A percentile compares a stretch with the other conserved stretches of the same genome.
phyloP scores from a whole-genome alignment of 2,113 vertebrate species.

The Octodon degus region DNA sequence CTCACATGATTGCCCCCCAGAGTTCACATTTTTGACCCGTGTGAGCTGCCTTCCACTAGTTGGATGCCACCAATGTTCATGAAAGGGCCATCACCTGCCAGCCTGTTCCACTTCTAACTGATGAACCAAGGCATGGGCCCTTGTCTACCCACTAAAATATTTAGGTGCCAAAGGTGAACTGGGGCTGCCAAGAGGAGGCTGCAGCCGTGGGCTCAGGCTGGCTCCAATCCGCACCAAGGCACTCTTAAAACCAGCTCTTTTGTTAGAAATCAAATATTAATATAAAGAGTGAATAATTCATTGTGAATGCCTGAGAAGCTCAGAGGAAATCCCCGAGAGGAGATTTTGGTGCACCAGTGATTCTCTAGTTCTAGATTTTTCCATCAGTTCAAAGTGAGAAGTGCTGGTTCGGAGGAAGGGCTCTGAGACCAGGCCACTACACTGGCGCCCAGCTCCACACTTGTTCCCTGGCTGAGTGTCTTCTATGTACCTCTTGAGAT shows the following conservation, averaged over 20 bases:
- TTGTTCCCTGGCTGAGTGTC: not conserved
- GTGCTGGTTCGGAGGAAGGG: not conserved
- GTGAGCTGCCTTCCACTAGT: not conserved
- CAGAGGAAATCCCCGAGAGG: slow-evolving; percentile 3
- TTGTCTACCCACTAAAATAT: not conserved
- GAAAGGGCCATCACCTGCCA: not conserved
- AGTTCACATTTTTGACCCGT: not conserved
- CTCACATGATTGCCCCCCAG: not conserved
- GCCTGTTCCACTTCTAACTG: not conserved
- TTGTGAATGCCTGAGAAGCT: not conserved
- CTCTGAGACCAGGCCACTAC: not conserved
- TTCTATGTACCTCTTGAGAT: not conserved
- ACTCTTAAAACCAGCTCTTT: slow-evolving; percentile 53
- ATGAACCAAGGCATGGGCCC: not conserved
- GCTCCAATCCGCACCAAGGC: not conserved
- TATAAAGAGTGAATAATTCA: slow-evolving; percentile 62
- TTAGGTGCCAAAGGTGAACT: slow-evolving; percentile 23
- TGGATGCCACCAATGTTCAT: not conserved
- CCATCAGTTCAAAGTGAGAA: not conserved
- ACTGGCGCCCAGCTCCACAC: not conserved
- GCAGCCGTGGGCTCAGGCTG: not conserved
- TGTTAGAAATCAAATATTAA: slow-evolving; percentile 70
- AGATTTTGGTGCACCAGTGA: not conserved
- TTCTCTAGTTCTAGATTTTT: not conserved
- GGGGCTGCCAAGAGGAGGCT: not conserved